phyloP scores from a whole-genome alignment of 2,888 invertebrate species.

The Dendrolimus houi region DNA sequence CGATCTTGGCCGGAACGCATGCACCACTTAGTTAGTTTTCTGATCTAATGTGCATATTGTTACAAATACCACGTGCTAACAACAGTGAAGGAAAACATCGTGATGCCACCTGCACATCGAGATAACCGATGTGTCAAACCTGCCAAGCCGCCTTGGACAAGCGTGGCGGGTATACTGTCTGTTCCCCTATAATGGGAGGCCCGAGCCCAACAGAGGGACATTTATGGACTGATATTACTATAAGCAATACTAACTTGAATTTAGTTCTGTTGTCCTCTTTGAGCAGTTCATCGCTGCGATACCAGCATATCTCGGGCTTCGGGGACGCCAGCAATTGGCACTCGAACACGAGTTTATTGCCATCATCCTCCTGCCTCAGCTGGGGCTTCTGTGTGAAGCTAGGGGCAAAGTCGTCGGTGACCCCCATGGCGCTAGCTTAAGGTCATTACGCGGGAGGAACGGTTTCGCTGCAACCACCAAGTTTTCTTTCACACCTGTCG shows the following conservation, averaged over 20 bases:
- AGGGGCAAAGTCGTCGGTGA: conserved; percentile 96
- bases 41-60: too few species aligned
- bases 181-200: too few species aligned
- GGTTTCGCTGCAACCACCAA: conserved; percentile 7
- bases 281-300: conserved; percentile 90
- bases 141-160: too few species aligned
- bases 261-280: conserved; percentile 90
- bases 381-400: conserved; percentile 99
- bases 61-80: too few species aligned
- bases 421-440: conserved; percentile 81
- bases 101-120: too few species aligned
- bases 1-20: too few species aligned
- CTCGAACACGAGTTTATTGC: conserved; percentile 95
- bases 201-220: too few species aligned
- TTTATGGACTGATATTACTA: too few species aligned
- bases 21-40: too few species aligned
- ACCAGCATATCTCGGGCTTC: conserved; percentile 95
- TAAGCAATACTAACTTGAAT: conserved; percentile 77
- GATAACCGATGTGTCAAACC: too few species aligned
- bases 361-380: conserved; percentile 96
- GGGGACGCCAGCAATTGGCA: conserved; percentile 92
- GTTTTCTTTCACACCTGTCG: conserved; percentile 9
- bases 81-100: too few species aligned
- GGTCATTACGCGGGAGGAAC: conserved; percentile 48
- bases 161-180: too few species aligned